These are phyloP conservation scores for Orthosia incerta DNA, from an alignment of 2,888 invertebrate genomes.

Conservation along the genomic window DNA sequence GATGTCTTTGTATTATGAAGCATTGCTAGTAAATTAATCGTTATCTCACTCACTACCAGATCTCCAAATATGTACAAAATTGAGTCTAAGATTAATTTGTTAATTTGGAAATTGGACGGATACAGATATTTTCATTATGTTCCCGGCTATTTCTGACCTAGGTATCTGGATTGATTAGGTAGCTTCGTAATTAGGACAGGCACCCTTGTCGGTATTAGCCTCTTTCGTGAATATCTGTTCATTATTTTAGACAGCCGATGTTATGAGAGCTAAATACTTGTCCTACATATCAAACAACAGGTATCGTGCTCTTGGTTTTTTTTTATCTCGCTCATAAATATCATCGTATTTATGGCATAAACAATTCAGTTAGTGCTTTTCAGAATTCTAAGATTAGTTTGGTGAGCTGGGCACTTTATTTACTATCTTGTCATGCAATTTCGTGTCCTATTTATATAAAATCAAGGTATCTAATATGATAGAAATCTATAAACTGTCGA, in stretches of 20 bases:
- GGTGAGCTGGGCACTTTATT: not conserved
- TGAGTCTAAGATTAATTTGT: not conserved
- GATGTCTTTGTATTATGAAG: not conserved
- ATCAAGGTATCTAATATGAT: not conserved
- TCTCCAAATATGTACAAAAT: not conserved
- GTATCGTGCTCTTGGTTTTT: constrained; percentile 29
- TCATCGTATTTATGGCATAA: constrained; percentile 19
- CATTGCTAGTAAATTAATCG: not conserved
- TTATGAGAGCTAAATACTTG: constrained; percentile 54
- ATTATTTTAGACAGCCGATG: constrained; percentile 54
- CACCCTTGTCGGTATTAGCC: constrained; percentile 39
- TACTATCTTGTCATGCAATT: not conserved
- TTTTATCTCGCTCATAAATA: constrained; percentile 18
- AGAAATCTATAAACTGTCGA: not conserved
- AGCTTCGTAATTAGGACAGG: constrained; percentile 51
- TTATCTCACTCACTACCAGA: not conserved
- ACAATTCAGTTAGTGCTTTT: constrained; percentile 27
- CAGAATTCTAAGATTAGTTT: constrained; percentile 3
- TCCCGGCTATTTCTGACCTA: constrained; percentile 16
- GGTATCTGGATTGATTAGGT: constrained; percentile 31
- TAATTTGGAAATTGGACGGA: not conserved
- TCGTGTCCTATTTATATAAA: not conserved
- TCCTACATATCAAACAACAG: constrained; percentile 46
- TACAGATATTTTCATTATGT: constrained; percentile 2
- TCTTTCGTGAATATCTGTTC: constrained; percentile 53